These are phyloP conservation scores for Phyllostomus discolor DNA, from an alignment of 2,113 vertebrate genomes.

Conservation along the genomic window DNA sequence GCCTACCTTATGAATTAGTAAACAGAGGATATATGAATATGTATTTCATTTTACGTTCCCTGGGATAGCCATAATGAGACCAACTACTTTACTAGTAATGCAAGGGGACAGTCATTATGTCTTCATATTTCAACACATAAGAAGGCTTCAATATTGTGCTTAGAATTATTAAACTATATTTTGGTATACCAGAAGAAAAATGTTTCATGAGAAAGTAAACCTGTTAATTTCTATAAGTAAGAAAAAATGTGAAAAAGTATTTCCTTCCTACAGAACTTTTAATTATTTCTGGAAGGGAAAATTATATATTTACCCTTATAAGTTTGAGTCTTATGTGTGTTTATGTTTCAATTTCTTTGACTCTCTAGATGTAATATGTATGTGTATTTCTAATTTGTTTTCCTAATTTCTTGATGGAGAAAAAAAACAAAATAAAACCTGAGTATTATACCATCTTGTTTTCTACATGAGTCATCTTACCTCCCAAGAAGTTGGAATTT, in stretches of 20 bases:
- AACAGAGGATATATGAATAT: slow-evolving; percentile 68
- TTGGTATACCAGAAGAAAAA: neutral
- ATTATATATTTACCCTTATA: neutral
- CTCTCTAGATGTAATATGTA: neutral
- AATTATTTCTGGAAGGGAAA: neutral
- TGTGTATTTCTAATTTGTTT: neutral
- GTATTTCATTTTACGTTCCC: slow-evolving; percentile 57
- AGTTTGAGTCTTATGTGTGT: neutral
- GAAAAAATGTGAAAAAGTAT: neutral
- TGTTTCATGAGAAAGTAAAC: neutral
- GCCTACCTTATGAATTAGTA: slow-evolving; percentile 71
- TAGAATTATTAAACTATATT: neutral
- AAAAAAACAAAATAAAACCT: neutral
- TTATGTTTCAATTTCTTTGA: neutral
- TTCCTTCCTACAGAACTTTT: neutral
- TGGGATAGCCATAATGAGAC: slow-evolving; percentile 49
- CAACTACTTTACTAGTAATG: slow-evolving; percentile 42
- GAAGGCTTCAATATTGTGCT: neutral
- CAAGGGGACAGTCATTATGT: neutral
- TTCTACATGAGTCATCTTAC: neutral
- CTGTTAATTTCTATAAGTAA: slow-evolving; percentile 10
- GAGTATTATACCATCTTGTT: neutral
- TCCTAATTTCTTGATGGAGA: neutral
- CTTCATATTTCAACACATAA: slow-evolving; percentile 44
- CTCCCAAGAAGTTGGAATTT: neutral